These are phyloP conservation scores for Thunnus maccoyii DNA, from an alignment of 2,113 vertebrate species.

Conservation along the genomic window DNA sequence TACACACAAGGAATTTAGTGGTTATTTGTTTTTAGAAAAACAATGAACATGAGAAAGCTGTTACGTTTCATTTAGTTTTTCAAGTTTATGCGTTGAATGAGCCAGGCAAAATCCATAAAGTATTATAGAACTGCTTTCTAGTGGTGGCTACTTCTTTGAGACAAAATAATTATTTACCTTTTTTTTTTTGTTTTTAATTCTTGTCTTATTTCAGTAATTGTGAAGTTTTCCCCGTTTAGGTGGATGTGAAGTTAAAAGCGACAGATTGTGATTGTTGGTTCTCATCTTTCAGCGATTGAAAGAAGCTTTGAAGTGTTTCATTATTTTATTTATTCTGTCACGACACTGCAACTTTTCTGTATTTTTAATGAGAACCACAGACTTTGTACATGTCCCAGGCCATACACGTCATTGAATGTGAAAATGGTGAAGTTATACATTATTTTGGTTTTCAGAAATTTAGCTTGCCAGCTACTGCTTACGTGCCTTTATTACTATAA, in stretches of 20 bases:
- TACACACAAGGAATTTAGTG: conserved; percentile 17
- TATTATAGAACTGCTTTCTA: conserved; percentile 12
- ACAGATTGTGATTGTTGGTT: conserved; percentile 54
- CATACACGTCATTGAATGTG: conserved; percentile 41
- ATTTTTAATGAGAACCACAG: conserved; percentile 28
- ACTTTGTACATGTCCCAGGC: conserved; percentile 13
- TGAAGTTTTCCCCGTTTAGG: conserved; percentile 7
- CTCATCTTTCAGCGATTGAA: conserved; percentile 10
- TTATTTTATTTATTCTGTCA: conserved; percentile 68
- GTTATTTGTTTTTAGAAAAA: not conserved
- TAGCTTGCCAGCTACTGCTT: conserved; percentile 65
- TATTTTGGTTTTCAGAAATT: conserved; percentile 29
- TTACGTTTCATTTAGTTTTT: conserved; percentile 2
- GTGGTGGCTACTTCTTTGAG: not conserved
- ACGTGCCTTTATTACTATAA: conserved; percentile 73
- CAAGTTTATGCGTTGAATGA: not conserved
- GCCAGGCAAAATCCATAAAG: not conserved
- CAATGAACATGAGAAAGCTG: not conserved
- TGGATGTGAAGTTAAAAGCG: conserved; percentile 43
- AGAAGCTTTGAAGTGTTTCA: conserved; percentile 51
- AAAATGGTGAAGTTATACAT: conserved; percentile 23
- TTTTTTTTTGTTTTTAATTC: not conserved
- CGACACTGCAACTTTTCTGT: conserved; percentile 37
- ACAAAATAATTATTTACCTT: not conserved
- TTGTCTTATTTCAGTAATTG: not conserved